These are phyloP conservation scores for Nineta flava DNA, from an alignment of 2,888 invertebrate genomes.

Conservation along the genomic window DNA sequence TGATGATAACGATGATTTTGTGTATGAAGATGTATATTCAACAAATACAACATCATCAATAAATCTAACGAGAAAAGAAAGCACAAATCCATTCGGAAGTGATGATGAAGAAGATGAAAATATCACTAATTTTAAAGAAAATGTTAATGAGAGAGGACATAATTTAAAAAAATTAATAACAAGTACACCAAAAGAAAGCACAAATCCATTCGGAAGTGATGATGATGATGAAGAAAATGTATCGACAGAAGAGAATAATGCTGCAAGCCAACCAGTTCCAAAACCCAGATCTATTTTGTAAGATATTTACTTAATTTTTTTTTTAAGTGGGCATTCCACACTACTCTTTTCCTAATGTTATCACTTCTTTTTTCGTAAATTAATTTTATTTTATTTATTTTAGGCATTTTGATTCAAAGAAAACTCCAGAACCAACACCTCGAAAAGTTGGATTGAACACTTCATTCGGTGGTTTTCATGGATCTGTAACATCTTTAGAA, in stretches of 20 bases:
- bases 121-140: constrained; percentile 7
- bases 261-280: constrained; percentile 25
- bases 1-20: constrained; percentile 20
- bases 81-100: constrained; percentile 55
- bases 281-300: constrained; percentile 31
- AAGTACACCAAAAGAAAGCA: constrained; percentile 15
- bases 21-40: constrained; percentile 12
- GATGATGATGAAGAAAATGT: constrained; percentile 31
- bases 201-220: constrained; percentile 62
- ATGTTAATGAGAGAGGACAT: constrained; percentile 14
- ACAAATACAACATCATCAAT: not conserved
- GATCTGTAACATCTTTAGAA: constrained; percentile 28
- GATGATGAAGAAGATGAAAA: constrained; percentile 26
- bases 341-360: not conserved
- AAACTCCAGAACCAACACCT: constrained; percentile 23
- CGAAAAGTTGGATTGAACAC: constrained; percentile 20
- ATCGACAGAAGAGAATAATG: constrained; percentile 16
- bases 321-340: not conserved
- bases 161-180: not conserved
- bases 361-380: too few relatives aligned
- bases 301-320: constrained; percentile 8
- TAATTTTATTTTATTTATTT: too few relatives aligned
- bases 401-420: not conserved
- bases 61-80: constrained; percentile 12
- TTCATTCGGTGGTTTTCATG: constrained; percentile 14